Conservation (phyloP, 1,140 invertebrate genomes). For the Aplysia californica region DNA sequence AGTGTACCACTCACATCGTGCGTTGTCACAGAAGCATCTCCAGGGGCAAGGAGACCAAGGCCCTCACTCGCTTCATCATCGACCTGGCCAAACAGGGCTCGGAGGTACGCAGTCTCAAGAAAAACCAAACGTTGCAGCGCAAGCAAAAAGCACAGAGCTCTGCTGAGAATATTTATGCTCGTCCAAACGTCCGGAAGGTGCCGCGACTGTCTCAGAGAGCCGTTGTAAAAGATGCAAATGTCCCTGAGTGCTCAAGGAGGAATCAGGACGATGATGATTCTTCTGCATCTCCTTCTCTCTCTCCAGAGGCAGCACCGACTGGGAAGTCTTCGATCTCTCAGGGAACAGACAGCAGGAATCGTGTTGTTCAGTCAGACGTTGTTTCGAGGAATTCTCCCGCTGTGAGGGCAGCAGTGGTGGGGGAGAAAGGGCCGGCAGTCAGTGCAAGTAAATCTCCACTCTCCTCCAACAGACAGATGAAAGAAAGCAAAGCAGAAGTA, state of each 20-base stretch:
- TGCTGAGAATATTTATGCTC: conserved; percentile 19
- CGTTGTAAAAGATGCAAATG: background rate
- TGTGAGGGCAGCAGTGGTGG: too few relatives aligned
- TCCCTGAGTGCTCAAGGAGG: too few relatives aligned
- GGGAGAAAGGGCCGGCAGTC: too few relatives aligned
- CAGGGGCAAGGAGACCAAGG: background rate
- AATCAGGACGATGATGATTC: too few relatives aligned
- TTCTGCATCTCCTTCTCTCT: too few relatives aligned
- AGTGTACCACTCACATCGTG: conserved; percentile 59
- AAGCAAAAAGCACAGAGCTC: conserved; percentile 21
- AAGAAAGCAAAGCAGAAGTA: too few relatives aligned
- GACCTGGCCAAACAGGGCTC: conserved; percentile 52
- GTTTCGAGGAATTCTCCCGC: too few relatives aligned
- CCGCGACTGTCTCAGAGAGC: background rate
- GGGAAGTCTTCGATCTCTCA: too few relatives aligned
- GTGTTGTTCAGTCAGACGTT: too few relatives aligned
- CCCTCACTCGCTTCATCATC: conserved; percentile 43
- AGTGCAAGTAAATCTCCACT: too few relatives aligned
- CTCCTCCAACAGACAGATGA: too few relatives aligned
- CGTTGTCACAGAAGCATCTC: conserved; percentile 43
- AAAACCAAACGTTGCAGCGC: conserved; percentile 34
- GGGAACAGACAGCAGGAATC: too few relatives aligned
- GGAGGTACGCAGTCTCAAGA: conserved; percentile 38
- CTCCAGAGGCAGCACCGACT: background rate
- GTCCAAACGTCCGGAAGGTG: conserved; percentile 10